These are phyloP conservation scores for Morpho deidamia DNA, from an alignment of 2,888 invertebrate genomes.

Conservation along the genomic window DNA sequence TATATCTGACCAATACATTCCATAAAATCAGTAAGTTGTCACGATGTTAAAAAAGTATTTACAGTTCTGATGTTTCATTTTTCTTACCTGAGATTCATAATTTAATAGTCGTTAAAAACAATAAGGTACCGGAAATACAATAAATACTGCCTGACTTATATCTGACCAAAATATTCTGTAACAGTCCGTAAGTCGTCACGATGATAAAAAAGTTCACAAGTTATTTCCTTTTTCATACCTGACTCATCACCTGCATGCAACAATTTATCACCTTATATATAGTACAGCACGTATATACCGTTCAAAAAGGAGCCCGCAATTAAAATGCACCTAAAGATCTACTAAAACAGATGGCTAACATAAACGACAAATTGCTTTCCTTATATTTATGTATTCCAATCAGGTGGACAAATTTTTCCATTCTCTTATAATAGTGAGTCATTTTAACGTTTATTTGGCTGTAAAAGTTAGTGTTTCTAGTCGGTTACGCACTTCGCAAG, in stretches of 20 bases:
- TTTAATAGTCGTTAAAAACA: too few species aligned
- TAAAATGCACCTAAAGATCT: conserved; percentile 47
- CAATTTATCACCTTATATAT: conserved; percentile 6
- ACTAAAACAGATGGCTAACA: conserved; percentile 39
- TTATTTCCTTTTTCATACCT: too few species aligned
- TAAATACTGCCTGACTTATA: too few species aligned
- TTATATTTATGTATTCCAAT: conserved; percentile 51
- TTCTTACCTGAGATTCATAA: too few species aligned
- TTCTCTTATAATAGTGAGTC: conserved; percentile 53
- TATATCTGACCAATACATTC: too few species aligned
- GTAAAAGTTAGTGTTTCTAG: conserved; percentile 51
- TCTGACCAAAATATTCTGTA: too few species aligned
- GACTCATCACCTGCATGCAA: neutral
- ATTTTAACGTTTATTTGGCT: conserved; percentile 57
- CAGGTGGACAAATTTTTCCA: conserved; percentile 58
- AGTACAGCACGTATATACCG: conserved; percentile 30
- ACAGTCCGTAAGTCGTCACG: too few species aligned
- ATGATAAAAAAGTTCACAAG: too few species aligned
- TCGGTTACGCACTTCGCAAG: conserved; percentile 17
- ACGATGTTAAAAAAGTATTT: too few species aligned
- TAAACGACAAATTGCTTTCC: conserved; percentile 48
- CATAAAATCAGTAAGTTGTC: too few species aligned
- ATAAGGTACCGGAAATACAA: too few species aligned
- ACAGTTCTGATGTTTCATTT: too few species aligned
- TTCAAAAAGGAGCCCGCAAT: conserved; percentile 49